These are phyloP conservation scores for Pollimyrus isidori DNA, from an alignment of 2,113 vertebrate genomes.

Conservation along the genomic window DNA sequence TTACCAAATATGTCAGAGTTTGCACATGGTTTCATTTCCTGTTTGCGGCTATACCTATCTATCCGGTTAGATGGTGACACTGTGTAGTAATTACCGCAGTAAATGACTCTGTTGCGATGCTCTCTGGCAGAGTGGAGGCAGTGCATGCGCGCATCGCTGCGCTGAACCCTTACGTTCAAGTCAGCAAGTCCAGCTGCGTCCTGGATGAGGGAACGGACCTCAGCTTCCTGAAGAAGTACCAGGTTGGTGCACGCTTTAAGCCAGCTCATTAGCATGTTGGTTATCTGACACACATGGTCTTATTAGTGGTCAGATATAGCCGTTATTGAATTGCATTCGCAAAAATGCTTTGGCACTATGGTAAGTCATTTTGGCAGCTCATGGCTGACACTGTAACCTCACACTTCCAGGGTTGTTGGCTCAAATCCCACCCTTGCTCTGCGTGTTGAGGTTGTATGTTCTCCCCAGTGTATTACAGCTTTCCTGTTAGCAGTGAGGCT, in stretches of 20 bases:
- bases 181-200: constrained; percentile 65
- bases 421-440: neutral
- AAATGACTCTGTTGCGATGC: neutral
- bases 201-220: constrained; percentile 77
- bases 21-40: neutral
- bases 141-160: constrained; percentile 75
- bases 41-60: neutral
- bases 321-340: neutral
- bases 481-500: neutral
- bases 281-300: neutral
- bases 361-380: neutral
- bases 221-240: constrained; percentile 78
- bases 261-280: no score
- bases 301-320: neutral
- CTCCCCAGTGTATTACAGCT: neutral
- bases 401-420: neutral
- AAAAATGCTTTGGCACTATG: neutral
- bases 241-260: constrained; percentile 55
- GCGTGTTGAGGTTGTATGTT: neutral
- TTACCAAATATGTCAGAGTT: neutral
- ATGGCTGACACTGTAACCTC: neutral
- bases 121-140: constrained; percentile 73
- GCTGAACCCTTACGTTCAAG: constrained; percentile 88
- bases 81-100: neutral
- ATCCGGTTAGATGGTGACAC: neutral